Conservation (phyloP, 2,888 invertebrate species). For the Ellobium chinense region DNA sequence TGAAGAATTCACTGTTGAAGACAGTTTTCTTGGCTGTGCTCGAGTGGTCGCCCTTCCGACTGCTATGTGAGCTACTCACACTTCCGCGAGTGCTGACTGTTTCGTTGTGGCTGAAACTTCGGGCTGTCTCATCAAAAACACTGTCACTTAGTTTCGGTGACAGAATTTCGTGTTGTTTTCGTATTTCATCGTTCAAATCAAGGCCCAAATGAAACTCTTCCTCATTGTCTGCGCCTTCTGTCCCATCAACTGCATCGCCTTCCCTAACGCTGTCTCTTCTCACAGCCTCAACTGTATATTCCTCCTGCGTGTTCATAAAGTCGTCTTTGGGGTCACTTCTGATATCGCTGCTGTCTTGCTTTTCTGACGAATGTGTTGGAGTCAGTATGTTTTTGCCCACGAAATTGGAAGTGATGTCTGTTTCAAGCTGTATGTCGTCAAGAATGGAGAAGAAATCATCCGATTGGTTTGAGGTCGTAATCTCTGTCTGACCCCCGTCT, state of each 20-base stretch:
- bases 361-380: neutral
- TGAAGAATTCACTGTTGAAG: slow-evolving; percentile 33
- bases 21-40: neutral
- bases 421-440: slow-evolving; percentile 38
- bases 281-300: too few species aligned
- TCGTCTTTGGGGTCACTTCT: neutral
- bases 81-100: neutral
- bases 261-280: neutral
- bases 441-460: slow-evolving; percentile 46
- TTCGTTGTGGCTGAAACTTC: neutral
- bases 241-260: neutral
- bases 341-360: neutral
- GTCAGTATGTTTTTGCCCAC: neutral
- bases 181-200: neutral
- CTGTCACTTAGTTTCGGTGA: neutral
- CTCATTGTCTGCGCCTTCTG: neutral
- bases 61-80: neutral
- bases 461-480: neutral
- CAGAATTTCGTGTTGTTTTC: neutral
- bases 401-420: slow-evolving; percentile 26
- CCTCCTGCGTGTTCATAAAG: neutral
- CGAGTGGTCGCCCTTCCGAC: neutral
- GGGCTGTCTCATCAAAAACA: neutral
- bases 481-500: neutral
- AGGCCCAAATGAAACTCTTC: neutral